These are phyloP conservation scores for Psilopogon haemacephalus DNA, from an alignment of 2,113 vertebrate genomes.

Conservation along the genomic window DNA sequence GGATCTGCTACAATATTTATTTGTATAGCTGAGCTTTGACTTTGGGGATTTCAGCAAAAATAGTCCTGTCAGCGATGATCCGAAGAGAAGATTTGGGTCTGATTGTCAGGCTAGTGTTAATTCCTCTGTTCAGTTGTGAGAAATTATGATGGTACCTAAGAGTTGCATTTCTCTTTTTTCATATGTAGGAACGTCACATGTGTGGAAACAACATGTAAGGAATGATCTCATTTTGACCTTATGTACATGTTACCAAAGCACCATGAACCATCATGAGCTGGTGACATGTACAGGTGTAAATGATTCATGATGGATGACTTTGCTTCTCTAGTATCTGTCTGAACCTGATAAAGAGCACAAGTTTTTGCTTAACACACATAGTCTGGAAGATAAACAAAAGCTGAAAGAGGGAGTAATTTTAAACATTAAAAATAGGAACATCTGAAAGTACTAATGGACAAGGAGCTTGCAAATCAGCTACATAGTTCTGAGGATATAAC, in stretches of 20 bases:
- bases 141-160: slow-evolving; percentile 16
- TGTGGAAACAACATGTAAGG: slow-evolving; percentile 27
- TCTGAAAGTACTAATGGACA: neutral
- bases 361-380: slow-evolving; percentile 23
- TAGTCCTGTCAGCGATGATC: slow-evolving; percentile 74
- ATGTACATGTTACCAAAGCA: neutral
- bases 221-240: slow-evolving; percentile 35
- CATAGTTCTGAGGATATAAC: neutral
- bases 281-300: slow-evolving; percentile 59
- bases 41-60: slow-evolving; percentile 72
- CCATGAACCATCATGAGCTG: neutral
- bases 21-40: slow-evolving; percentile 83
- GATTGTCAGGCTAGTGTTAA: slow-evolving; percentile 68
- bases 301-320: slow-evolving; percentile 49
- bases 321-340: neutral
- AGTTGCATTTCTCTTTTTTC: neutral
- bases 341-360: slow-evolving; percentile 30
- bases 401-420: neutral
- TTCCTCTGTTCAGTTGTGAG: slow-evolving; percentile 23
- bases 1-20: slow-evolving; percentile 86
- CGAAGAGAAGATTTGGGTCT: slow-evolving; percentile 67
- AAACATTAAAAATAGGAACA: slow-evolving; percentile 12
- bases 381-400: neutral
- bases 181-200: neutral
- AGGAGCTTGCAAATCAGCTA: neutral